phyloP scores from a whole-genome alignment of 2,113 vertebrate species.

The Tenrec ecaudatus region DNA sequence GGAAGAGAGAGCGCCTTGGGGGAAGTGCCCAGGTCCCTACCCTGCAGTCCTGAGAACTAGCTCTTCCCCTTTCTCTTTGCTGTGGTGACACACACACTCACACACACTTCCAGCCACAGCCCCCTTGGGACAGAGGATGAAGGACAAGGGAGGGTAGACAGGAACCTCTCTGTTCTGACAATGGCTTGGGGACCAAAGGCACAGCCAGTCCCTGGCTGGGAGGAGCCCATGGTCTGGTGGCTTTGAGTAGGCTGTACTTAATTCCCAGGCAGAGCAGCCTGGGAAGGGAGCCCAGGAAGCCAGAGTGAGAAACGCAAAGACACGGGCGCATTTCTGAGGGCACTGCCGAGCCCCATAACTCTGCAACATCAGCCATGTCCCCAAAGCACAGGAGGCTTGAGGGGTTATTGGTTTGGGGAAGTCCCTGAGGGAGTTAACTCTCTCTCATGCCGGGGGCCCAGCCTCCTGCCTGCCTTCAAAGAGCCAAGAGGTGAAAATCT shows the following conservation, averaged over 20 bases:
- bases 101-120: not conserved
- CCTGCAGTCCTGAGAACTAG: not conserved
- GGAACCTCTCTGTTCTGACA: not conserved
- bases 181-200: not conserved
- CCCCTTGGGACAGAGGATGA: not conserved
- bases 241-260: fast-evolving
- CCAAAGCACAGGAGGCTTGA: not conserved
- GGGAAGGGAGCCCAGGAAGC: not conserved
- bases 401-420: not conserved
- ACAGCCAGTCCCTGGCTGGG: not conserved
- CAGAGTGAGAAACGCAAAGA: not conserved
- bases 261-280: not conserved
- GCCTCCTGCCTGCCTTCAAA: not conserved
- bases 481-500: not conserved
- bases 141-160: not conserved
- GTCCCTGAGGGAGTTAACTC: not conserved
- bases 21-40: not conserved
- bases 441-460: not conserved
- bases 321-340: not conserved
- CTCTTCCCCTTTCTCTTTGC: slow-evolving; percentile 1
- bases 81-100: not conserved
- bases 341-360: not conserved
- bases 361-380: not conserved
- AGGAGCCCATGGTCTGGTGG: not conserved
- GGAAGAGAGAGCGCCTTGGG: not conserved